These are phyloP conservation scores for Bellardia bayeri DNA, from an alignment of 2,888 invertebrate genomes.

Conservation along the genomic window DNA sequence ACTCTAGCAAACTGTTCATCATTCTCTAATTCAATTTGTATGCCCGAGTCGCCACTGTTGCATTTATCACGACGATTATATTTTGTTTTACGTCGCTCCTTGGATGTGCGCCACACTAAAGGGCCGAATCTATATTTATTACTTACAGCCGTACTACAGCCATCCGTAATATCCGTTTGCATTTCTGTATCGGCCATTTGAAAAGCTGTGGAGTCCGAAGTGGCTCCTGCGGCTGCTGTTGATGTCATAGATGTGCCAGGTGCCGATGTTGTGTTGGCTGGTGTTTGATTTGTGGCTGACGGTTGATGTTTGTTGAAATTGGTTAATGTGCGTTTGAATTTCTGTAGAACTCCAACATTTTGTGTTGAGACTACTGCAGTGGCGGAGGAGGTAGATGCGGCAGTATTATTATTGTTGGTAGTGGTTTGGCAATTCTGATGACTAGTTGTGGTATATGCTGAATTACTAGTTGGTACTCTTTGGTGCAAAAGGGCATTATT, in stretches of 20 bases:
- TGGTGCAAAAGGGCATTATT: conserved; percentile 58
- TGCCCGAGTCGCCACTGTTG: conserved; percentile 90
- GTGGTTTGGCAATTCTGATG: conserved; percentile 65
- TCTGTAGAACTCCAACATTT: conserved; percentile 86
- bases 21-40: conserved; percentile 87
- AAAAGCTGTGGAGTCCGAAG: conserved; percentile 44
- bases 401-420: conserved; percentile 56
- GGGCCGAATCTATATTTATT: conserved; percentile 87
- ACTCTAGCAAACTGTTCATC: conserved; percentile 80
- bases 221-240: conserved; percentile 29
- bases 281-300: conserved; percentile 63
- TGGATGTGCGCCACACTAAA: conserved; percentile 89
- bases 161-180: conserved; percentile 65
- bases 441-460: conserved; percentile 70
- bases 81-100: conserved; percentile 89
- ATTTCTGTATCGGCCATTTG: conserved; percentile 63
- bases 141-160: conserved; percentile 47
- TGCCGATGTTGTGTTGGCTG: conserved; percentile 54
- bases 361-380: conserved; percentile 58
- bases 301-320: conserved; percentile 81
- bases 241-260: conserved; percentile 53
- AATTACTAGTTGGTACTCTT: conserved; percentile 65
- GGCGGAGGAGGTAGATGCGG: conserved; percentile 18
- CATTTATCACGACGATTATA: conserved; percentile 89
- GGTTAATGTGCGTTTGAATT: conserved; percentile 89